Base-by-base conservation (phyloP, 2,888 invertebrate genomes). In the Anagyrus pseudococci region DNA sequence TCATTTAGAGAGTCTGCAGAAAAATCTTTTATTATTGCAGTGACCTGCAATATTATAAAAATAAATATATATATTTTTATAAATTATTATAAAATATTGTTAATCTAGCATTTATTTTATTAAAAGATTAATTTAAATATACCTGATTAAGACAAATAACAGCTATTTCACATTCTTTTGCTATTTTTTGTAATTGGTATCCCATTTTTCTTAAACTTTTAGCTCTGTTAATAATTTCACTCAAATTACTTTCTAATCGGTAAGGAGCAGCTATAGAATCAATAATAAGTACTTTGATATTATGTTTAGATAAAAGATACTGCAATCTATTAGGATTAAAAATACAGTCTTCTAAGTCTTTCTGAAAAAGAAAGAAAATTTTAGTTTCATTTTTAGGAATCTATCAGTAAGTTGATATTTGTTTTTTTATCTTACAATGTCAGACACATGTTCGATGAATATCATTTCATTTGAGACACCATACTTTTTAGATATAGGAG, bases 211-310 rank as follows among this genome's bases (percentile, higher is more conserved):
- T 81, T 71, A 90, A 82, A 65, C 86, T 84, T 46, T 83, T 82
- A 1, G 88, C 85, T 70, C 89, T 82, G 69, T 83, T 79, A 43
- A 77, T 75, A 55, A 82, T 77, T 57, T 84, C 82, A n/a, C 82
- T 80, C 55, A 83, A 82, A 48, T 84, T 83, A 70, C 84, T 85
- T 62, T 86, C 86, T 58, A 80, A 78, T 33, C 89, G 83, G 78
- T 89, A 91, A 33, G 88, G 81, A 1, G 89, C 91, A 10, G 91
- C 90, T 64, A 92, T 87, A 0, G 91, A 91, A 77, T 92, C 92
- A 19, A 92, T 83, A 10, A 92, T 77, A 59, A 92, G 81, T 47
- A 92, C 78, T 4, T 88, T 87, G 67, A 90, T 84, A 58, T 81
- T 81, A 13, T 81, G 77, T 23, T 75, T 77, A 17, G 78, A 72